Conservation (phyloP, 2,888 invertebrate genomes). For the Scelioninae gen. 2 region DNA sequence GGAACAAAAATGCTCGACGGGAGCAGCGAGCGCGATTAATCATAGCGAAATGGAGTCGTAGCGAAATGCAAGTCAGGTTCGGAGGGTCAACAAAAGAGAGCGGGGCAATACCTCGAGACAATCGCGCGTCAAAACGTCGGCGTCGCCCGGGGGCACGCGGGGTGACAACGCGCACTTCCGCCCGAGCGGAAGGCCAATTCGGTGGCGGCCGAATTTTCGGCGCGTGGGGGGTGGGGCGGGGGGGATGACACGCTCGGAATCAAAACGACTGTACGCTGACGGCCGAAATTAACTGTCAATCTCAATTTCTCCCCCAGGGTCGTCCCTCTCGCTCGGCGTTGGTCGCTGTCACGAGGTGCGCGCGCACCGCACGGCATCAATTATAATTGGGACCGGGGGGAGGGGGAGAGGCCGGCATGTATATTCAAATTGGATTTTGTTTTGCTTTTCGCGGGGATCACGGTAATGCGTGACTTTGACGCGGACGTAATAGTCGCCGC, state of each 20-base stretch:
- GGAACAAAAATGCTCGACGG: not conserved
- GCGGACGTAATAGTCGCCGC: constrained; percentile 52
- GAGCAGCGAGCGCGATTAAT: constrained; percentile 39
- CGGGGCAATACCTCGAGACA: constrained; percentile 32
- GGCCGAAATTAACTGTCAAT: constrained; percentile 75
- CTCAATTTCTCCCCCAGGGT: constrained; percentile 71
- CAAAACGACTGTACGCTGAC: constrained; percentile 63
- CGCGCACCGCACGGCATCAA: constrained; percentile 56
- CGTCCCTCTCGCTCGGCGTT: constrained; percentile 33
- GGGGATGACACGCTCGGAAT: constrained; percentile 62
- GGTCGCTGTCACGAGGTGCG: constrained; percentile 6
- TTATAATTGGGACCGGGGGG: constrained; percentile 60
- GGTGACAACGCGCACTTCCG: constrained; percentile 66
- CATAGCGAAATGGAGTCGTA: constrained; percentile 36
- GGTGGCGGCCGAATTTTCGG: constrained; percentile 68
- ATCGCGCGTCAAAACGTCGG: constrained; percentile 37
- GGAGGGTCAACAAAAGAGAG: constrained; percentile 34
- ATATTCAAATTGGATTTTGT: constrained; percentile 60
- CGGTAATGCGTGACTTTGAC: constrained; percentile 49
- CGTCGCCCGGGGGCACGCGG: constrained; percentile 9
- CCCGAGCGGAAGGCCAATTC: constrained; percentile 72
- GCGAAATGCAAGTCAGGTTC: constrained; percentile 50
- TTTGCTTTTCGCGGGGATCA: constrained; percentile 49
- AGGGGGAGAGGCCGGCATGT: too few relatives aligned
- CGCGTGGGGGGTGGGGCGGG: too few relatives aligned